These are phyloP conservation scores for Acleris emargana DNA, from an alignment of 2,888 invertebrate genomes.

Conservation along the genomic window DNA sequence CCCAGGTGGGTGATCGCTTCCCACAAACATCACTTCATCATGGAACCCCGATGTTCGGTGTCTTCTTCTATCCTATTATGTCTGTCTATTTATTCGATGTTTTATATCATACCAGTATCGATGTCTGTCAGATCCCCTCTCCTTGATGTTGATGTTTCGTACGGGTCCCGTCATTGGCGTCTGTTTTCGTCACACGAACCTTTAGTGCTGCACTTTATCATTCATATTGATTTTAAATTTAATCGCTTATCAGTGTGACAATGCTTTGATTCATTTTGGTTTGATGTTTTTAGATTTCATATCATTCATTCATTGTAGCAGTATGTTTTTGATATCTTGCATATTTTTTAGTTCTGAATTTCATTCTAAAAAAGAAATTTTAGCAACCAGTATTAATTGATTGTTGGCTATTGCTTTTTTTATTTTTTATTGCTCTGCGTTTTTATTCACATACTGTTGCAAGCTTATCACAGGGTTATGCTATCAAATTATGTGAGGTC, in stretches of 20 bases:
- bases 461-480: slow-evolving; percentile 40
- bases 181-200: slow-evolving; percentile 34
- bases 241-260: slow-evolving; percentile 28
- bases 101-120: slow-evolving; percentile 38
- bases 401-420: slow-evolving; percentile 48
- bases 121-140: slow-evolving; percentile 36
- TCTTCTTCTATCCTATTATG: slow-evolving; percentile 58
- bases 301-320: slow-evolving; percentile 26
- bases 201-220: slow-evolving; percentile 50
- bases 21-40: slow-evolving; percentile 51
- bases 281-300: slow-evolving; percentile 2
- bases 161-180: slow-evolving; percentile 31
- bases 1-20: slow-evolving; percentile 81
- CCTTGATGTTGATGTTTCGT: slow-evolving; percentile 30
- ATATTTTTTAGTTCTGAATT: slow-evolving; percentile 39
- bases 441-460: slow-evolving; percentile 68
- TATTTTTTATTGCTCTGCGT: slow-evolving; percentile 75
- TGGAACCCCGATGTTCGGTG: slow-evolving; percentile 61
- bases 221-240: slow-evolving; percentile 42
- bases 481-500: slow-evolving; percentile 5
- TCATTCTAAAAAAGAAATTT: slow-evolving; percentile 6
- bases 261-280: slow-evolving; percentile 27
- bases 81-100: slow-evolving; percentile 38
- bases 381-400: slow-evolving; percentile 20
- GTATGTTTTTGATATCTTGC: slow-evolving; percentile 38